These are phyloP conservation scores for Sternarchorhynchus goeldii DNA, from an alignment of 2,797 vertebrate genomes.

Conservation along the genomic window DNA sequence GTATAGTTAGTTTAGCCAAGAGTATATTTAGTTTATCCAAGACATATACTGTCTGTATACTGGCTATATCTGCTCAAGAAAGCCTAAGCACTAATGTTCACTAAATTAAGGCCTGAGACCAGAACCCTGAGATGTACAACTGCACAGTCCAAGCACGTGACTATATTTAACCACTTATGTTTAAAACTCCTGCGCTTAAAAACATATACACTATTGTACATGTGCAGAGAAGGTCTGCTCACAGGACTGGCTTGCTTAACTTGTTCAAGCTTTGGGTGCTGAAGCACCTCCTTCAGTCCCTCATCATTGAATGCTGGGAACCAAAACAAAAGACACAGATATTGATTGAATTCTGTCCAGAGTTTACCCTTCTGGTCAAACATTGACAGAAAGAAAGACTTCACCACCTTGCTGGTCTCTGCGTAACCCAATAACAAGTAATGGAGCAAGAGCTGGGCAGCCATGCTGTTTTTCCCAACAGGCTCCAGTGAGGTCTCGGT, in stretches of 20 bases:
- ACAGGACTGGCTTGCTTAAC: neutral
- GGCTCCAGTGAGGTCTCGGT: conserved; percentile 35
- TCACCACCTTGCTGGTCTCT: conserved; percentile 30
- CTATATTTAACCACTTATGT: conserved; percentile 23
- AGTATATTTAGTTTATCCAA: too few relatives aligned
- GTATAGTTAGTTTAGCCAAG: too few relatives aligned
- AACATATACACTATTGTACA: conserved; percentile 15
- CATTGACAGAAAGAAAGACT: conserved; percentile 50
- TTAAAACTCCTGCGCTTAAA: conserved; percentile 25
- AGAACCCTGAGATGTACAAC: neutral
- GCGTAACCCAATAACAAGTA: conserved; percentile 39
- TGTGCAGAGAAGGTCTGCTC: conserved; percentile 9
- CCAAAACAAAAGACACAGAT: conserved; percentile 47
- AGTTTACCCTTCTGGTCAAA: conserved; percentile 54
- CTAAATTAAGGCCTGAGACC: neutral
- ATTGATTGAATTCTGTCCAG: conserved; percentile 54
- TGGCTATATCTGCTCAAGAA: too few relatives aligned
- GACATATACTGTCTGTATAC: too few relatives aligned
- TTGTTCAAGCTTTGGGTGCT: conserved; percentile 8
- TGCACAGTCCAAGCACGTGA: neutral
- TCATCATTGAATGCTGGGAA: conserved; percentile 39
- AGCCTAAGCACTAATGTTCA: neutral
- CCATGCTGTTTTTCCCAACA: conserved; percentile 49
- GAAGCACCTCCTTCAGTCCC: conserved; percentile 23
- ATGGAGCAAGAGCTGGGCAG: conserved; percentile 31